Conservation (phyloP, 1,140 invertebrate genomes). For the Heliconius himera region DNA sequence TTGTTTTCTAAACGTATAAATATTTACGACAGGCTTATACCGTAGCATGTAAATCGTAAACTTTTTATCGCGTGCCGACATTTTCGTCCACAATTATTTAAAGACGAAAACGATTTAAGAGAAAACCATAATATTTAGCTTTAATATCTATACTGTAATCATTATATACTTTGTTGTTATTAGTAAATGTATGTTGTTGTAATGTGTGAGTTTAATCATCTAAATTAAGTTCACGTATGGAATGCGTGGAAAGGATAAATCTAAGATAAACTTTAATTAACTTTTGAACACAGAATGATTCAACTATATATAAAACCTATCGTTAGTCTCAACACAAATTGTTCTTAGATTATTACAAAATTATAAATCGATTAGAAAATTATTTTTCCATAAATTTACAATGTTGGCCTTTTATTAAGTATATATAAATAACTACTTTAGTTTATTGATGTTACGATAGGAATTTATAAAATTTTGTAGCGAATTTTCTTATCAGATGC, state of each 20-base stretch:
- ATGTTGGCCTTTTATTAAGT: not conserved
- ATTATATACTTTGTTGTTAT: not conserved
- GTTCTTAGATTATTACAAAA: not conserved
- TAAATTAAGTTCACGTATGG: not conserved
- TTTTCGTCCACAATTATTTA: conserved; percentile 13
- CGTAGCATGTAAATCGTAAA: conserved; percentile 14
- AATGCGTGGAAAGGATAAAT: not conserved
- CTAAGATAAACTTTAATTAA: conserved; percentile 5
- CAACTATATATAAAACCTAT: not conserved
- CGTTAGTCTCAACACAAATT: not conserved
- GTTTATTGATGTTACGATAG: not conserved
- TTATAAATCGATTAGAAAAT: not conserved
- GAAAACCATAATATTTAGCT: conserved; percentile 1
- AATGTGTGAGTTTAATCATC: not conserved
- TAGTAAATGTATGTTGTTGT: not conserved
- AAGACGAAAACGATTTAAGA: conserved; percentile 15
- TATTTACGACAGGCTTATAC: conserved; percentile 11
- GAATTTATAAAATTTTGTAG: not conserved
- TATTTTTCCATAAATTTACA: not conserved
- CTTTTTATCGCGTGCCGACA: conserved; percentile 12
- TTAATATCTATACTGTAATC: not conserved
- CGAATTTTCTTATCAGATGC: conserved; percentile 32
- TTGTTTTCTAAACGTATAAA: conserved; percentile 14
- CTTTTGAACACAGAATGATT: not conserved
- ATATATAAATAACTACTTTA: not conserved